These are phyloP conservation scores for Galeopterus variegatus DNA, from an alignment of 2,113 vertebrate genomes.

Conservation along the genomic window DNA sequence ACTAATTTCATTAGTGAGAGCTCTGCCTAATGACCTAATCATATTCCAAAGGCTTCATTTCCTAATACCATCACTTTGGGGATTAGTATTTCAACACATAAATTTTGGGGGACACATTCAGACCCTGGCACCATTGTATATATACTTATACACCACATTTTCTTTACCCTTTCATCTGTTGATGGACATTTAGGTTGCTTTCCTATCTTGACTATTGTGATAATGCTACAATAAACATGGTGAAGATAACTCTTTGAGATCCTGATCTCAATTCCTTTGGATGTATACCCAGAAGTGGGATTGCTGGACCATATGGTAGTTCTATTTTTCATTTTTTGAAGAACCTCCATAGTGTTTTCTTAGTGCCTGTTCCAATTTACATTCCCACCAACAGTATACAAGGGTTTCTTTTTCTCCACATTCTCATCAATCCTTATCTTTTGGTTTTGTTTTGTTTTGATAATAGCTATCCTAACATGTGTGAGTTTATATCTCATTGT, in stretches of 20 bases:
- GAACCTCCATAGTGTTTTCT: neutral
- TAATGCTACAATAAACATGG: neutral
- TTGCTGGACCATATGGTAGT: neutral
- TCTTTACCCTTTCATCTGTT: neutral
- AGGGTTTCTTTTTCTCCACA: neutral
- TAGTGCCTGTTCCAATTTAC: neutral
- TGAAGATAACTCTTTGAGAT: neutral
- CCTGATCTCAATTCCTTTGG: neutral
- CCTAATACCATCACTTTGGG: neutral
- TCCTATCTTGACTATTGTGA: neutral
- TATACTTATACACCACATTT: neutral
- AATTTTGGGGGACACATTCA: neutral
- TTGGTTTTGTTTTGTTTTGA: too few relatives aligned
- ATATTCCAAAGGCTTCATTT: neutral
- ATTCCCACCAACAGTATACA: neutral
- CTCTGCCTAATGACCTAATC: neutral
- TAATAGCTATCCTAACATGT: neutral
- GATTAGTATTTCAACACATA: neutral
- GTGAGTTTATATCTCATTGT: neutral
- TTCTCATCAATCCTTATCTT: neutral
- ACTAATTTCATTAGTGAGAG: neutral
- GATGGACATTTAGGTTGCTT: neutral
- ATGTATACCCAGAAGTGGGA: neutral
- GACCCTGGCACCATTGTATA: neutral
- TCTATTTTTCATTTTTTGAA: neutral